Evolutionary conservation across 1,140 invertebrate genomes (phyloP), one percentile per base, ranked within the genome.

Genomic region (Caerostris extrusa): DNA sequence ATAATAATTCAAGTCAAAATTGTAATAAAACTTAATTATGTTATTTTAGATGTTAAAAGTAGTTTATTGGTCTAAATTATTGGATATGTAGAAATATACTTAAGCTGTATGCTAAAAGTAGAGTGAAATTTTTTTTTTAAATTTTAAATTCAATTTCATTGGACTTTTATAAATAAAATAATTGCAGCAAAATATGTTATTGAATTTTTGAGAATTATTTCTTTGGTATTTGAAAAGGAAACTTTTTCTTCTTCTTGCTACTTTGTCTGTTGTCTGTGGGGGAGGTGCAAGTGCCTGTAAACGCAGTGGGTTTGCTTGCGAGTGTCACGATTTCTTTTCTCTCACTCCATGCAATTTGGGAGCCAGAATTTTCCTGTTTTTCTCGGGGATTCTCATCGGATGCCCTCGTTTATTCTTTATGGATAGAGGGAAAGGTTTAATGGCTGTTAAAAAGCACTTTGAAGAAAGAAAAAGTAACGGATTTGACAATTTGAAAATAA

Each of bases 121-220:
- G n/a, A n/a, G n/a, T n/a, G n/a, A n/a, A n/a, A n/a, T n/a, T n/a
- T n/a, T n/a, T n/a, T n/a, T n/a, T n/a, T n/a, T n/a, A n/a, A n/a
- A n/a, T n/a, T n/a, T n/a, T n/a, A n/a, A n/a, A n/a, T n/a, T n/a
- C n/a, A n/a, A n/a, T n/a, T n/a, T n/a, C n/a, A n/a, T n/a, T n/a
- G n/a, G n/a, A n/a, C n/a, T n/a, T n/a, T n/a, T n/a, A n/a, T n/a
- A n/a, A n/a, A n/a, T n/a, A n/a, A n/a, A n/a, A n/a, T n/a, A n/a
- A n/a, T n/a, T n/a, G n/a, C n/a, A n/a, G n/a, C n/a, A n/a, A n/a
- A n/a, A n/a, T n/a, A n/a, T n/a, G n/a, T n/a, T n/a, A n/a, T n/a
- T n/a, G n/a, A 60, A 89, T 89, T 90, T 90, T 81, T 81, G 71
- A 90, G 89, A 55, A 90, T 90, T 90, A 90, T 90, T 90, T 90